These are phyloP conservation scores for Euplexia lucipara DNA, from an alignment of 2,888 invertebrate genomes.

Conservation along the genomic window DNA sequence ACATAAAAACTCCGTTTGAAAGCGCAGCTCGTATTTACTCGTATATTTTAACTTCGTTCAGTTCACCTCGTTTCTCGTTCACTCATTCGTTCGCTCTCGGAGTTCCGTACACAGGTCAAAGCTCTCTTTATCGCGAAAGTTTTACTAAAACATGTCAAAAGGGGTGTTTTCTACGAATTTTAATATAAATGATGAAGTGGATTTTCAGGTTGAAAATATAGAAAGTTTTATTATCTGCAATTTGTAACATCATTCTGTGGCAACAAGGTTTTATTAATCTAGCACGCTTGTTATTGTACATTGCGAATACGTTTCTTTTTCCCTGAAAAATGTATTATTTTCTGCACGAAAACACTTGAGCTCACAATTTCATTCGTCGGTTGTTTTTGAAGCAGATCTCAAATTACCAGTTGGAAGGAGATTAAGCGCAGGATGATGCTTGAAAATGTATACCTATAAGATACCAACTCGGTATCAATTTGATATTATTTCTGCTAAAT, in stretches of 20 bases:
- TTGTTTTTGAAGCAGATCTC: neutral
- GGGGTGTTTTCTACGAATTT: slow-evolving; percentile 11
- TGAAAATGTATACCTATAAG: neutral
- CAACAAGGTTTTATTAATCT: neutral
- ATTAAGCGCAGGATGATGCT: neutral
- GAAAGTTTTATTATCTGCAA: slow-evolving; percentile 19
- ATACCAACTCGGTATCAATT: no score
- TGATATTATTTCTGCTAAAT: no score
- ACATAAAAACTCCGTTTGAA: slow-evolving; percentile 18
- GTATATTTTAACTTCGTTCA: slow-evolving; percentile 32
- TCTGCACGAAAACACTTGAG: neutral
- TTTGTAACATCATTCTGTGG: neutral
- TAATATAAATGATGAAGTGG: slow-evolving; percentile 8
- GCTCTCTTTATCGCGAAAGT: slow-evolving; percentile 17
- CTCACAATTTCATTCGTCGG: neutral
- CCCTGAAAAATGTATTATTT: neutral
- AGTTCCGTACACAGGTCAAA: slow-evolving; percentile 34
- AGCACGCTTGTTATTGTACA: neutral
- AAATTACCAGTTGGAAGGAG: neutral
- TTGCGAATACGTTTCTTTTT: neutral
- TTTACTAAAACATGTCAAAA: slow-evolving; percentile 34
- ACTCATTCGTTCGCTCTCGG: slow-evolving; percentile 32
- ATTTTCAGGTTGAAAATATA: neutral
- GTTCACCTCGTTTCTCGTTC: slow-evolving; percentile 26
- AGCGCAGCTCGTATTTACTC: slow-evolving; percentile 25